Evolutionary conservation across 2,797 vertebrate genomes (phyloP), one percentile per base, ranked within the genome.

Genomic region (Oceanodroma leucorhoa): DNA sequence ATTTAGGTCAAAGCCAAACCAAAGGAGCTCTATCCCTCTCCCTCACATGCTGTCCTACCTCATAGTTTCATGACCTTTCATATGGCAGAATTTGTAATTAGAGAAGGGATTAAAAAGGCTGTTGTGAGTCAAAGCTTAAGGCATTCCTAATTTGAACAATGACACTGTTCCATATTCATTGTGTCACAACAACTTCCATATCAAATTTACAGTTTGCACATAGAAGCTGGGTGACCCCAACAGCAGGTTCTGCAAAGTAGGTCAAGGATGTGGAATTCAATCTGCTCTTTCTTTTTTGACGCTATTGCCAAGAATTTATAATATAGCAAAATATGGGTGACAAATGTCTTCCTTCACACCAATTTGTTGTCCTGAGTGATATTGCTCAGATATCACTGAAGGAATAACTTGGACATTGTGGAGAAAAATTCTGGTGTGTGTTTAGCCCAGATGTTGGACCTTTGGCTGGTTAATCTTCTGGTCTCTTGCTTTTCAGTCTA

Each of bases 81-180:
- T 79, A 72, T 45, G 55, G 32, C 48, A 94, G 92, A 95, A 94
- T 94, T n/a, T 86, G 67, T 91, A 96, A 93, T 69, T 76, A 96
- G 45, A 91, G 48, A 89, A 91, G 69, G 65, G 84, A 96, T 43
- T 70, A 86, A 86, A 96, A 94, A 87, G 40, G n/a, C 58, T 82
- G 72, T 72, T 93, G 72, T 65, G 76, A 96, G 64, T 94, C 77
- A 87, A 91, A 89, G 60, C 38, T 92, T 76, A 92, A 81, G 62
- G 55, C 85, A 53, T 83, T 92, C 53, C 16, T 90, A 58, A 75
- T 66, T 51, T 82, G 62, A 95, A 93, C 82, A 80, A 66, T 90
- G 73, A 38, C 79, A 65, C 64, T 66, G 29, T 92, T 96, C 85
- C 83, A 84, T 88, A 86, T 88, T 91, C 54, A 75, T 75, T 76